Percentiles rank a stretch among this genome's conserved stretches.
These are phyloP conservation scores for Nanger granti DNA, from an alignment of 2,113 vertebrate genomes.

Conservation along the genomic window DNA sequence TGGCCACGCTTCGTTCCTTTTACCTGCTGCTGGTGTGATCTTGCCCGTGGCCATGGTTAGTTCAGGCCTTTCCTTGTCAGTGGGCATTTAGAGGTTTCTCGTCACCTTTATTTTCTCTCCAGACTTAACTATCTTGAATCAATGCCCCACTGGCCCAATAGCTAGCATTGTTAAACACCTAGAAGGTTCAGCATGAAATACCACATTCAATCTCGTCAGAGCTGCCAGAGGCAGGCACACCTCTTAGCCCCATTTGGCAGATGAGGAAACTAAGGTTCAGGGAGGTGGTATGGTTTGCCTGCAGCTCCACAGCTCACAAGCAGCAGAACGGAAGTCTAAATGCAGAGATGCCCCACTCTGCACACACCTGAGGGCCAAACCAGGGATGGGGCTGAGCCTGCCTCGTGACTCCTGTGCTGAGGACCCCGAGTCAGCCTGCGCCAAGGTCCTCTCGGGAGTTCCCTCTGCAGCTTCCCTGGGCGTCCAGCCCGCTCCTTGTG, in stretches of 20 bases:
- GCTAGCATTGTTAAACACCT: neutral
- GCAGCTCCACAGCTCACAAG: neutral
- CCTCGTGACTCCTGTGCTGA: neutral
- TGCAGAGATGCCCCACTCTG: neutral
- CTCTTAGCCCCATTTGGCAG: neutral
- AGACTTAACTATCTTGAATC: neutral
- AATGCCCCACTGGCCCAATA: fast-evolving
- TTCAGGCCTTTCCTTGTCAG: neutral
- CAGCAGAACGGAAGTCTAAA: neutral
- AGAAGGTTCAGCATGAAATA: neutral
- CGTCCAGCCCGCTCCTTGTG: slow-evolving; percentile 62
- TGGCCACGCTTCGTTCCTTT: neutral
- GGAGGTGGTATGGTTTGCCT: neutral
- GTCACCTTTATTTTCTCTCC: neutral
- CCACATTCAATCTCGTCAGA: neutral
- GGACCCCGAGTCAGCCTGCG: neutral
- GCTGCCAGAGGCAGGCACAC: neutral
- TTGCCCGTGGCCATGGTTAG: fast-evolving
- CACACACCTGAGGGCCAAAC: neutral
- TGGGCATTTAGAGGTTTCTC: neutral
- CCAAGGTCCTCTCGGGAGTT: slow-evolving; percentile 38
- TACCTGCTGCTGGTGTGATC: neutral
- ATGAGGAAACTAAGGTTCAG: neutral
- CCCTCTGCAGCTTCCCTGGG: slow-evolving; percentile 37
- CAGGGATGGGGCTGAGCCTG: neutral